Conservation (phyloP, 1,140 invertebrate species). For the Drosophila yakuba region DNA sequence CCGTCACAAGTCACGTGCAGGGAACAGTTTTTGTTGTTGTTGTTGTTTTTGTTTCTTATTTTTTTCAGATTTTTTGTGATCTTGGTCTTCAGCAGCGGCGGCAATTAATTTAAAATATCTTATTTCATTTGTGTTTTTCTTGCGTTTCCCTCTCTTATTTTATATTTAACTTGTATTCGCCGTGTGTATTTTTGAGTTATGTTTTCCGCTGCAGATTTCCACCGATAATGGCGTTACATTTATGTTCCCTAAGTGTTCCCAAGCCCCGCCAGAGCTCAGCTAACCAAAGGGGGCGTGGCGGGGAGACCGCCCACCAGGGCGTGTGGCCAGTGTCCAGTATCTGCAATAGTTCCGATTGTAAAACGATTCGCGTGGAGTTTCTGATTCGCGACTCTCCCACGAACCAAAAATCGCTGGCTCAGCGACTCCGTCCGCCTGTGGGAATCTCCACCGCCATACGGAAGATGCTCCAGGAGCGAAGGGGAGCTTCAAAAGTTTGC, state of each 20-base stretch:
- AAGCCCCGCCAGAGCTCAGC: neutral
- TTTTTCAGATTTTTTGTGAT: neutral
- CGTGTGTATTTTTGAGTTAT: slow-evolving; percentile 74
- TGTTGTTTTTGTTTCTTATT: slow-evolving; percentile 17
- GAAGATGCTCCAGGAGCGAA: slow-evolving; percentile 16
- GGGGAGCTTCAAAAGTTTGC: slow-evolving; percentile 1
- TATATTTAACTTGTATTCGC: slow-evolving; percentile 59
- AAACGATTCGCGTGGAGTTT: slow-evolving; percentile 39
- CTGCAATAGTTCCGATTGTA: slow-evolving; percentile 37
- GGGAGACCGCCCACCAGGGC: slow-evolving; percentile 25
- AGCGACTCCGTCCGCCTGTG: slow-evolving; percentile 36
- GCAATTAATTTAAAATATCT: slow-evolving; percentile 81
- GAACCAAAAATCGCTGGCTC: slow-evolving; percentile 43
- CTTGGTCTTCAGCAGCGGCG: slow-evolving; percentile 30
- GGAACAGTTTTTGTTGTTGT: slow-evolving; percentile 36
- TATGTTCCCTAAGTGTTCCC: slow-evolving; percentile 67
- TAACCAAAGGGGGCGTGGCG: neutral
- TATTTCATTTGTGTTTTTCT: slow-evolving; percentile 70
- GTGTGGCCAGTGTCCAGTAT: slow-evolving; percentile 2
- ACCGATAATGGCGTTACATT: slow-evolving; percentile 78
- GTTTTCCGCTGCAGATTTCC: slow-evolving; percentile 79
- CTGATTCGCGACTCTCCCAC: slow-evolving; percentile 49
- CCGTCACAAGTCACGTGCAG: slow-evolving; percentile 62
- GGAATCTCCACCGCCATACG: slow-evolving; percentile 2
- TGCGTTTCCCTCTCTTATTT: slow-evolving; percentile 47